Evolutionary conservation across 2,797 vertebrate genomes (phyloP).

Genomic region (Periparus ater): DNA sequence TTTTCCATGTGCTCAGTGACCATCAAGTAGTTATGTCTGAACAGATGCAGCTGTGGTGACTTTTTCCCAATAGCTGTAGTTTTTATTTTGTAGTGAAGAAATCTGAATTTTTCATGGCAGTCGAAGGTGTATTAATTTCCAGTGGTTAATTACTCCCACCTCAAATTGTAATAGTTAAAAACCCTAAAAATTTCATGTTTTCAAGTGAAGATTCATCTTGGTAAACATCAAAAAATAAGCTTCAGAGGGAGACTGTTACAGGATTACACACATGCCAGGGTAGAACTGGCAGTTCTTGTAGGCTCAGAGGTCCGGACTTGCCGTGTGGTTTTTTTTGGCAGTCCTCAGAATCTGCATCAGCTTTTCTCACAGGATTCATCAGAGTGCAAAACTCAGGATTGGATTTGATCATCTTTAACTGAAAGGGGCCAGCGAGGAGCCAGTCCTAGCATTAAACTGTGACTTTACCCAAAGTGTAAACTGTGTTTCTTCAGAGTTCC

Average conservation of each 20-base stretch:
- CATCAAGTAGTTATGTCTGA: background rate
- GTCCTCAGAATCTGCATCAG: background rate
- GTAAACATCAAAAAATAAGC: background rate
- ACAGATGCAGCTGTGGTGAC: background rate
- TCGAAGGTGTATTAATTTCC: background rate
- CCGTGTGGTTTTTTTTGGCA: background rate
- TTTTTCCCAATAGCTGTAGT: background rate
- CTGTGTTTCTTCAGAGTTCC: background rate
- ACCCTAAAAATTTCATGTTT: background rate
- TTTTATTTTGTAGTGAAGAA: background rate
- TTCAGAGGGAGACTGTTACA: background rate
- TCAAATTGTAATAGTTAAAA: background rate
- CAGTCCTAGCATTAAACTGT: background rate
- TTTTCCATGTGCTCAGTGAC: accelerated
- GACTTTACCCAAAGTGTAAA: background rate
- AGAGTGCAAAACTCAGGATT: background rate
- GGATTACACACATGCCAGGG: background rate
- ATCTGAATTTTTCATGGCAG: background rate
- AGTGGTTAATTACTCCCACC: background rate
- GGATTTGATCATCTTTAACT: background rate
- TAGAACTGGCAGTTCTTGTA: background rate
- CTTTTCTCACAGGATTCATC: background rate
- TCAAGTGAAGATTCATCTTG: background rate
- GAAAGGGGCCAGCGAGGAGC: background rate
- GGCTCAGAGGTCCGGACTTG: background rate